These are phyloP conservation scores for Zoanthus sansibaricus DNA, from an alignment of 92 coral and sea anemone genomes.

Conservation along the genomic window DNA sequence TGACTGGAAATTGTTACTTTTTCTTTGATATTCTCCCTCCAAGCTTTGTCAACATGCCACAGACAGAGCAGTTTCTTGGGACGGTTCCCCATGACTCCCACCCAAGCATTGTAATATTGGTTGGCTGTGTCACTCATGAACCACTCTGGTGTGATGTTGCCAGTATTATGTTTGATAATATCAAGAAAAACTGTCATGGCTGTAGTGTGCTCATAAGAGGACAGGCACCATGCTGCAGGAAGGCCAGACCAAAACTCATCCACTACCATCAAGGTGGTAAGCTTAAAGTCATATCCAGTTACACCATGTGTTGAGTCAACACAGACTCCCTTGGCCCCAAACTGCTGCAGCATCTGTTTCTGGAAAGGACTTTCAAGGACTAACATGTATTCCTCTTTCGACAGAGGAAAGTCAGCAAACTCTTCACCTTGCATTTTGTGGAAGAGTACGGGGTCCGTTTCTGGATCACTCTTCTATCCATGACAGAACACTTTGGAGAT, in stretches of 20 bases:
- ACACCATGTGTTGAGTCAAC: conserved; percentile 66
- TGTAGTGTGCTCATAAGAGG: conserved; percentile 59
- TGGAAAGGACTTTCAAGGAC: conserved; percentile 53
- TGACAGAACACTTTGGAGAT: conserved; percentile 63
- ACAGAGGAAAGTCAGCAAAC: conserved; percentile 40
- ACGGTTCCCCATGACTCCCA: conserved; percentile 51
- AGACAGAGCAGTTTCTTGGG: conserved; percentile 49
- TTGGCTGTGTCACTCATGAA: conserved; percentile 48
- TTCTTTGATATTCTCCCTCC: conserved; percentile 49
- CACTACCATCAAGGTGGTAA: conserved; percentile 59
- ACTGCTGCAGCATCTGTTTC: conserved; percentile 49
- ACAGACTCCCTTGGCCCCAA: conserved; percentile 59
- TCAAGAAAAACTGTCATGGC: conserved; percentile 47
- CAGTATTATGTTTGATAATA: conserved; percentile 53
- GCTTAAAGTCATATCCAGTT: conserved; percentile 60
- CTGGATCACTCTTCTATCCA: conserved; percentile 43
- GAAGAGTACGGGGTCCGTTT: conserved; percentile 56
- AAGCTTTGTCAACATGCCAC: conserved; percentile 71
- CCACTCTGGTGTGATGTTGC: conserved; percentile 7
- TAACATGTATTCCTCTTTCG: conserved; percentile 50
- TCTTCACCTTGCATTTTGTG: conserved; percentile 64
- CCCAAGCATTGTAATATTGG: conserved; percentile 73
- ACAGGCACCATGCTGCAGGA: conserved; percentile 69
- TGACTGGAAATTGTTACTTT: conserved; percentile 22
- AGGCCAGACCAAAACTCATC: conserved; percentile 71